These are phyloP conservation scores for Aurelia sp. DNA, from an alignment of 30 jellyfish, hydroid and myxozoan species.

Conservation along the genomic window DNA sequence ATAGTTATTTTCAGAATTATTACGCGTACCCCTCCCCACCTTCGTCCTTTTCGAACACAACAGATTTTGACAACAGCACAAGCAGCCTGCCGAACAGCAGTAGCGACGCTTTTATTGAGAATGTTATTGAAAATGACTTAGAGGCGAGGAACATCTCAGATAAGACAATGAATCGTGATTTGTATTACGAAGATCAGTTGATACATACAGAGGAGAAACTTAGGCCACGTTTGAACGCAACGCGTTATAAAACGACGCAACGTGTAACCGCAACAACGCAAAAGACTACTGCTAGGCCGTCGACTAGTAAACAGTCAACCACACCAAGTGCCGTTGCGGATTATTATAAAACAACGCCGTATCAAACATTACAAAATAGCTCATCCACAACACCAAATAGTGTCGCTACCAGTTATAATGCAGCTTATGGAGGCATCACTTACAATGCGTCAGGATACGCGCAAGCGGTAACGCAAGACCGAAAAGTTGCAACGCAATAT, in stretches of 20 bases:
- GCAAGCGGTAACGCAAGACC: not conserved
- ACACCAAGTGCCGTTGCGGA: too few species aligned
- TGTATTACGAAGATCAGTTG: constrained; percentile 60
- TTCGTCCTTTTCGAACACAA: not conserved
- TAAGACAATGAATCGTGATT: constrained; percentile 29
- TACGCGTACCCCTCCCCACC: constrained; percentile 47
- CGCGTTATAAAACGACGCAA: constrained; percentile 27
- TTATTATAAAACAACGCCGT: constrained; percentile 9
- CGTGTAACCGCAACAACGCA: constrained; percentile 12
- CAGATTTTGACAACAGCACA: constrained; percentile 19
- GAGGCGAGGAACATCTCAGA: constrained; percentile 46
- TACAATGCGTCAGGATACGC: not conserved
- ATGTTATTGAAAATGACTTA: constrained; percentile 68
- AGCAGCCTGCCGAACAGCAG: constrained; percentile 43
- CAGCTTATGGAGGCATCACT: not conserved
- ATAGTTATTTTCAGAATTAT: constrained; percentile 48
- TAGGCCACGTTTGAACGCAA: constrained; percentile 54
- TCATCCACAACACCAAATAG: not conserved
- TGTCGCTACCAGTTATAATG: not conserved
- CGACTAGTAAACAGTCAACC: not conserved
- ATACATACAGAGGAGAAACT: constrained; percentile 48
- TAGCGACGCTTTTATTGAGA: constrained; percentile 66
- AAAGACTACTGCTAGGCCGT: not conserved
- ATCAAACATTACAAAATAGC: not conserved
- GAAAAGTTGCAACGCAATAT: not conserved